phyloP scores from a whole-genome alignment of 2,888 invertebrate genomes.

The Omphaloscelis lunosa region DNA sequence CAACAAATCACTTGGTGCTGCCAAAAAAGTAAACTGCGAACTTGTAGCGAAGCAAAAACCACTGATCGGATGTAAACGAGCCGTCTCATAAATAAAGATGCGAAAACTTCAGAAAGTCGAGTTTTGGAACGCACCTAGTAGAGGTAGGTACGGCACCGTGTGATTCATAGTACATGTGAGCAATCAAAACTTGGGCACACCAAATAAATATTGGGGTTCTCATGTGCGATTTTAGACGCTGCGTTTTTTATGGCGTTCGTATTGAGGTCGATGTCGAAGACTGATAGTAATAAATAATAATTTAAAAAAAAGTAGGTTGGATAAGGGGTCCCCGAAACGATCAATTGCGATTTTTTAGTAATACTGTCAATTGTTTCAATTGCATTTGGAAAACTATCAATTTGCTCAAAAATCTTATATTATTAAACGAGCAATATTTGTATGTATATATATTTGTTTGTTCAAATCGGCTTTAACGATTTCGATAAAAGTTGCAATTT shows the following conservation, averaged over 20 bases:
- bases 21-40: slow-evolving; percentile 63
- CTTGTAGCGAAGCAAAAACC: slow-evolving; percentile 71
- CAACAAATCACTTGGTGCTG: slow-evolving; percentile 63
- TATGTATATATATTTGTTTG: too few species aligned
- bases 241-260: slow-evolving; percentile 16
- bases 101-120: slow-evolving; percentile 73
- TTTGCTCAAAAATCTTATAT: too few species aligned
- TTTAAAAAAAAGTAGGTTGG: too few species aligned
- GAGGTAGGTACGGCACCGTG: slow-evolving; percentile 71
- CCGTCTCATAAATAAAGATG: slow-evolving; percentile 85
- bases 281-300: not conserved
- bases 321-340: too few species aligned
- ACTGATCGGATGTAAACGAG: slow-evolving; percentile 81
- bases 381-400: too few species aligned
- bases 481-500: too few species aligned
- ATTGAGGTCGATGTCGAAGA: not conserved
- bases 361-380: too few species aligned
- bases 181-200: slow-evolving; percentile 81
- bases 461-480: too few species aligned
- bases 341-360: too few species aligned
- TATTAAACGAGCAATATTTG: too few species aligned
- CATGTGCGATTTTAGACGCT: slow-evolving; percentile 27
- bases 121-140: slow-evolving; percentile 65
- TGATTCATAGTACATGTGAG: slow-evolving; percentile 82
- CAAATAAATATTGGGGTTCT: slow-evolving; percentile 65